Base-by-base conservation (phyloP, 2,888 invertebrate genomes). In the Loripinus fragilis region DNA sequence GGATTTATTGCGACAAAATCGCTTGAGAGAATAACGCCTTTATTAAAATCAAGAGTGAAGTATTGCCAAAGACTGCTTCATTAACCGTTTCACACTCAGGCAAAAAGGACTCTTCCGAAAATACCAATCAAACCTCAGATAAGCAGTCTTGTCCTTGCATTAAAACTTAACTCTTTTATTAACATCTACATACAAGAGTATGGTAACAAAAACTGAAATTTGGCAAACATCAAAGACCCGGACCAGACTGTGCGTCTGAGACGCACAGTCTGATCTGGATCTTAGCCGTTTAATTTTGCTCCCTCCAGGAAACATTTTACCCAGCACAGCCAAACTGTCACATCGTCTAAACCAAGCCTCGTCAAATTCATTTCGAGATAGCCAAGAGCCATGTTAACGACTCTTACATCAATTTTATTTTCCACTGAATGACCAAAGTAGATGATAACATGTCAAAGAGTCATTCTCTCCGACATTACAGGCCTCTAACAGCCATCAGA, bases 41-140 rank as follows among this genome's bases (percentile, higher is more conserved):
- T 80, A 80, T 80, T 80, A 78, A 78, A 67, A 73, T 35, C 71
- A 73, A 75, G 76, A 80, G 74, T 83, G 83, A 83, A 78, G 76
- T 80, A 83, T 80, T 80, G 76, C 73, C 83, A 50, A 28, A 33
- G 65, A 55, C 68, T 71, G 78, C 73, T 83, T 83, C 83, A 83
- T 83, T 83, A 83, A 71, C 38, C 12, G 74, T 70, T 50, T 23
- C 12, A 38, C 38, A 38, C 10, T 64, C 74, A 55, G 76, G 79
- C 67, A 66, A 79, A 70, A 74, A 74, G 76, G 60, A 52, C 30
- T 48, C 60, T 55, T 55, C 71, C 66, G 42, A 52, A n/a, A n/a
- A n/a, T n/a, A n/a, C n/a, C 38, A 38, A 12, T 12, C 12, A 38
- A 38, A 38, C 7, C 38, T 12, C 38, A 38, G 38, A 38, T 38